A percentile compares a stretch with the other conserved stretches of the same genome.
These are phyloP conservation scores for Trachops cirrhosus DNA, from an alignment of 2,797 vertebrate species.

Conservation along the genomic window DNA sequence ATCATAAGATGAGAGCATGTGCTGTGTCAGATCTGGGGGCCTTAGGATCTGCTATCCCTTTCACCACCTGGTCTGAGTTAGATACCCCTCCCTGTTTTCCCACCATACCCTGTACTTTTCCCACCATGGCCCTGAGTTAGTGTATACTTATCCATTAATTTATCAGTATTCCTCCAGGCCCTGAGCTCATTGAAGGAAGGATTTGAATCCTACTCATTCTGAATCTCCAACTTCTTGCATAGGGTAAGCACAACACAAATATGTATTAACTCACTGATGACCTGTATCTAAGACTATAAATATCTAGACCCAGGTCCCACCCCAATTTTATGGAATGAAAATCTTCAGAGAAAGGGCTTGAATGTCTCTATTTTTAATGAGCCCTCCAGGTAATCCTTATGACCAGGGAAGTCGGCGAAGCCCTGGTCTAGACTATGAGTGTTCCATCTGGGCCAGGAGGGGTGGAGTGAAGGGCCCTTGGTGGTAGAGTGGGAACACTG, in stretches of 20 bases:
- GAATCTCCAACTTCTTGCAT: not conserved
- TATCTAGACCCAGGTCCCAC: not conserved
- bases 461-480: not conserved
- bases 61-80: not conserved
- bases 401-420: not conserved
- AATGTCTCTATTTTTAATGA: not conserved
- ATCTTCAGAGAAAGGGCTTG: not conserved
- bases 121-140: not conserved
- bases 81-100: not conserved
- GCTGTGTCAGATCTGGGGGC: not conserved
- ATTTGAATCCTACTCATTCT: not conserved
- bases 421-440: not conserved
- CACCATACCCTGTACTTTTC: not conserved
- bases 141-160: not conserved
- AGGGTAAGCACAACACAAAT: not conserved
- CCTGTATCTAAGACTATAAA: not conserved
- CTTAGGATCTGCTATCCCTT: not conserved
- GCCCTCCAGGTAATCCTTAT: not conserved
- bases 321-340: not conserved
- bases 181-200: not conserved
- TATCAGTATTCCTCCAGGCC: not conserved
- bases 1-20: not conserved
- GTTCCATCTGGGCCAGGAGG: not conserved
- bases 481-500: not conserved
- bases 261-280: not conserved